Base-by-base conservation (phyloP, 2,888 invertebrate species). In the Meganola albula region DNA sequence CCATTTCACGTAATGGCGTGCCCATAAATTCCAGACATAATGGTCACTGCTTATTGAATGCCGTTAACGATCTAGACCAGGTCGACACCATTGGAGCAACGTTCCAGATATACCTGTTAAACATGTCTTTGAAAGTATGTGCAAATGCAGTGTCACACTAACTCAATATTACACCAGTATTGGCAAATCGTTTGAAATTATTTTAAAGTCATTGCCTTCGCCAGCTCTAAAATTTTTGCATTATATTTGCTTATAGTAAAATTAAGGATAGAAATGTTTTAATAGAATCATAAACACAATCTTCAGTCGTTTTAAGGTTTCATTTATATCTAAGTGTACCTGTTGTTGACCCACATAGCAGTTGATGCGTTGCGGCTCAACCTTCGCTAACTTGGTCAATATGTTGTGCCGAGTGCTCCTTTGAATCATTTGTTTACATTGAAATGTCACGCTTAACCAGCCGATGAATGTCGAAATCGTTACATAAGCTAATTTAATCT, bases 321-420 rank as follows among this genome's bases (percentile, higher is more conserved):
- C 70, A 48, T 54, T 51, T 37, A 37, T 20, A n/a, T n/a, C n/a
- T n/a, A 20, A n/a, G n/a, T n/a, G 44, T 48, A 48, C 54, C 37
- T 59, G 50, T 55, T 46, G 60, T 60, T 53, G 66, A 62, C 71
- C 71, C 55, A 70, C 56, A 58, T 70, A 52, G 11, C 41, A 48
- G 46, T 28, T 55, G 57, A 56, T 54, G 69, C 70, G 59, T 57
- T 47, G 42, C 48, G 38, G 40, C 47, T 40, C 46, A 66, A 58
- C 68, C 70, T 69, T 67, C 63, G 42, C 31, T 45, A 50, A 52
- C 45, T 53, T 49, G 43, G 51, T 48, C 49, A 51, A 34, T 48
- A 36, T 42, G 31, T 30, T 32, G 31, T 7, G 14, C 42, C 29
- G 34, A 40, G 18, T 40, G 25, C 16, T 16, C 4, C 16, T 16